These are phyloP conservation scores for Campylorhamphus procurvoides DNA, from an alignment of 2,113 vertebrate species.

Conservation along the genomic window DNA sequence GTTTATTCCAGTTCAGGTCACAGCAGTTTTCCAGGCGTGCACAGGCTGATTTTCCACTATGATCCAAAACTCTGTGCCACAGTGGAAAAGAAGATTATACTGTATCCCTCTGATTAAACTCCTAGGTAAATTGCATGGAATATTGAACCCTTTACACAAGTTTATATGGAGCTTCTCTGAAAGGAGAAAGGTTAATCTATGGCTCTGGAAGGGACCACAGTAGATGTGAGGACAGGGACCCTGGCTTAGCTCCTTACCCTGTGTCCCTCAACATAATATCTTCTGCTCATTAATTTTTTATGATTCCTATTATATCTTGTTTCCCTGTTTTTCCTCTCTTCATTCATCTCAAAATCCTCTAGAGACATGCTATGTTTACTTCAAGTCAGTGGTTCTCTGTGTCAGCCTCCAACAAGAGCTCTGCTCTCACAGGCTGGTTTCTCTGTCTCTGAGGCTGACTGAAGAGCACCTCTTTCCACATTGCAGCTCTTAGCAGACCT, in stretches of 20 bases:
- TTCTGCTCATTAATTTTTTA: neutral
- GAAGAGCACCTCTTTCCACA: neutral
- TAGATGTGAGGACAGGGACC: neutral
- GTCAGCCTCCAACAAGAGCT: neutral
- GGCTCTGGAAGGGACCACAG: neutral
- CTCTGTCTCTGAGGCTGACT: neutral
- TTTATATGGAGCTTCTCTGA: neutral
- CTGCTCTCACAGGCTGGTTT: neutral
- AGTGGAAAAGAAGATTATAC: neutral
- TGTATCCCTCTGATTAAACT: neutral
- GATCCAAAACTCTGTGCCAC: neutral
- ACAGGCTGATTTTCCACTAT: neutral
- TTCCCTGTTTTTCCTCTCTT: neutral
- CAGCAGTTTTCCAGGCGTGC: neutral
- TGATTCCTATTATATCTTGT: neutral
- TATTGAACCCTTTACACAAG: neutral
- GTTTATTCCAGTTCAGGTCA: neutral
- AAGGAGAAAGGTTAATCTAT: neutral
- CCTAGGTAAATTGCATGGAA: neutral
- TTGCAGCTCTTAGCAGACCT: neutral
- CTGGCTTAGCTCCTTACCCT: neutral
- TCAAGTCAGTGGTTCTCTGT: neutral
- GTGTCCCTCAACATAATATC: neutral
- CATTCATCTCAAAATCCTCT: neutral
- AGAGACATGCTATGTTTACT: neutral